Percentiles rank a stretch among this genome's conserved stretches.
Evolutionary conservation across 2,797 vertebrate species (phyloP).

Genomic region (Anguilla pacifica): DNA sequence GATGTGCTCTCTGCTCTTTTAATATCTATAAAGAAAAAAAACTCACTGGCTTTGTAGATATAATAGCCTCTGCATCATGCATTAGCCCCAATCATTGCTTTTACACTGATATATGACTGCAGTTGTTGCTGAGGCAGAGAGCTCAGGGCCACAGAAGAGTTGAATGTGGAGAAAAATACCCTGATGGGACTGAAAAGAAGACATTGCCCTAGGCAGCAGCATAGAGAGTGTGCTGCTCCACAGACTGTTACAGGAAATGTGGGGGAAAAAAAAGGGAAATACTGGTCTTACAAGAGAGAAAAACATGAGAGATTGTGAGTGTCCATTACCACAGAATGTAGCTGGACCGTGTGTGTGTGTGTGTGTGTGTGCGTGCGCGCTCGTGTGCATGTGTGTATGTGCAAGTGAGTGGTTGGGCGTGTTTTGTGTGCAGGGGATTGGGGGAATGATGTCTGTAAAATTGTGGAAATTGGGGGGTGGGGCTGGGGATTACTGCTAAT

Average conservation of each 20-base stretch:
- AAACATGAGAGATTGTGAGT: too few relatives aligned
- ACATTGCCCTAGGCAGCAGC: background rate
- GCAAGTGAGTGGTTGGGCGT: background rate
- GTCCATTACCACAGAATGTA: background rate
- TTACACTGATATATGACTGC: constrained; percentile 4
- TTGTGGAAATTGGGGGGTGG: background rate
- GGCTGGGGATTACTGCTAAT: background rate
- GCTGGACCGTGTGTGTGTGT: background rate
- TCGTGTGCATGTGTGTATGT: background rate
- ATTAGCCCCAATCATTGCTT: background rate
- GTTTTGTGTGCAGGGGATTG: background rate
- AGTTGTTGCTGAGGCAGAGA: constrained; percentile 17
- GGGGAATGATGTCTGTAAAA: background rate
- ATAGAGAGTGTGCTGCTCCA: background rate
- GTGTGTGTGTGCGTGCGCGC: background rate
- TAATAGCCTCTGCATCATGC: background rate
- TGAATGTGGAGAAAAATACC: background rate
- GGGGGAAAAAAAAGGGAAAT: background rate
- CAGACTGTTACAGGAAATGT: background rate
- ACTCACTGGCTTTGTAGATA: background rate
- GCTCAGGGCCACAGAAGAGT: background rate
- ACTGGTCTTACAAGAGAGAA: constrained; percentile 4
- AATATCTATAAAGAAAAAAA: constrained; percentile 43
- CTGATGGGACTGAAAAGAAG: background rate
- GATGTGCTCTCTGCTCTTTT: constrained; percentile 37